phyloP scores from a whole-genome alignment of 2,113 vertebrate species.

The Acanthochromis polyacanthus region DNA sequence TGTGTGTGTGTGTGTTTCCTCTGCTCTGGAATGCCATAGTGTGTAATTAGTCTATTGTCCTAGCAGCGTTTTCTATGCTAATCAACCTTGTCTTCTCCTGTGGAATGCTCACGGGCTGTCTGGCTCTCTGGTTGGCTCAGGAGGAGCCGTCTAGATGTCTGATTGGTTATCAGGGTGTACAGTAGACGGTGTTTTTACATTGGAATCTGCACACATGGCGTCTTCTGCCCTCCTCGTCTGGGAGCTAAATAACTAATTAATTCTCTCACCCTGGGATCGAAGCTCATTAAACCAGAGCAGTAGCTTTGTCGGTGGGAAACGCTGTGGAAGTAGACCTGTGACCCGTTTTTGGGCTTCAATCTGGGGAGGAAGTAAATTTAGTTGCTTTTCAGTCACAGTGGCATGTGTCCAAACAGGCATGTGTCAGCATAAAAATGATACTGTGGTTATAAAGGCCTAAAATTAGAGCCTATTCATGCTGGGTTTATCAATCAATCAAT shows the following conservation, averaged over 20 bases:
- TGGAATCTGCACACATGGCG: slow-evolving; percentile 22
- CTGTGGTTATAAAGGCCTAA: not conserved
- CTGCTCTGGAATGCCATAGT: slow-evolving; percentile 47
- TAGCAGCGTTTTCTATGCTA: slow-evolving; percentile 59
- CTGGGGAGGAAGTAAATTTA: slow-evolving; percentile 10
- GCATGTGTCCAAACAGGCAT: slow-evolving; percentile 1
- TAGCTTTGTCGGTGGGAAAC: slow-evolving; percentile 24
- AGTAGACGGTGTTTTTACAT: not conserved
- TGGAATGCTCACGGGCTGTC: slow-evolving; percentile 54
- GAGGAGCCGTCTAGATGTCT: not conserved
- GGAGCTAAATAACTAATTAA: slow-evolving; percentile 52
- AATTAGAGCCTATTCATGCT: not conserved
- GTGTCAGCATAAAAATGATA: not conserved
- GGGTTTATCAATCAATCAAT: too few species aligned
- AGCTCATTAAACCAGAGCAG: slow-evolving; percentile 38
- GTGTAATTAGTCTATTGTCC: slow-evolving; percentile 70
- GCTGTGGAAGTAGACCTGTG: slow-evolving; percentile 11
- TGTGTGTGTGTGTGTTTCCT: not conserved
- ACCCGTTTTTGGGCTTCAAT: slow-evolving; percentile 38
- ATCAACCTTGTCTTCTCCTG: slow-evolving; percentile 56
- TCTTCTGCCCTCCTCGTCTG: slow-evolving; percentile 20
- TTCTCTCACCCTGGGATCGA: slow-evolving; percentile 32
- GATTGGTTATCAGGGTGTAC: slow-evolving; percentile 35
- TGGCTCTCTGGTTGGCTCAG: slow-evolving; percentile 38
- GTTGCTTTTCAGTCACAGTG: not conserved